Evolutionary conservation across 2,113 vertebrate species (phyloP), one percentile per base, ranked within the genome.

Genomic region (Lichenostomus cassidix): DNA sequence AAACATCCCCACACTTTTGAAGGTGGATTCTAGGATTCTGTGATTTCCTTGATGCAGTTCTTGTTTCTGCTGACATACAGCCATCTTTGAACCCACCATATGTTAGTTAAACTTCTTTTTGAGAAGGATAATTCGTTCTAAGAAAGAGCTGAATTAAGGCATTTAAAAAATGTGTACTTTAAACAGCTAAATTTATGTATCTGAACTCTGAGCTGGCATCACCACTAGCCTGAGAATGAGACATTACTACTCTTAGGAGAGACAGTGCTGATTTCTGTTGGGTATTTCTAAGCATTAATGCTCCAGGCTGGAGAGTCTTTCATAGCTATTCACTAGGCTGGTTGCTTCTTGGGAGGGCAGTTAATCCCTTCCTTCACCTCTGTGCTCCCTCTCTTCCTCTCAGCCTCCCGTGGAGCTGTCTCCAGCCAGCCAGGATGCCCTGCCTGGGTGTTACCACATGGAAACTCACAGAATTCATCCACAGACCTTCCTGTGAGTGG

Each of bases 221-320:
- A 42, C 18, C 21, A 33, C 12, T 10, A 58, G 31, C 35, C 67
- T 83, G 62, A 28, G 7, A 87, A 77, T 86, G 35, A 65, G 84
- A 88, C 71, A 84, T 69, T 95, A 78, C 58, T 49, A 47, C 55
- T 96, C 50, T 92, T 55, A 4, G 31, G 76, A 91, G 56, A 87
- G 52, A 70, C n/a, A 46, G 79, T 53, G 73, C 83, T 87, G 87
- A 78, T 94, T 85, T 94, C 62, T 89, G 31, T 67, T 90, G 87
- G 31, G 27, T 71, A 60, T 96, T 96, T 96, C 82, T 64, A 82
- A 85, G 56, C 50, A 71, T 83, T 89, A 80, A 86, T 77, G 69
- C 77, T 93, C 62, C 15, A 86, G 44, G 63, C 12, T 73, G 60
- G 52, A 89, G 70, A 90, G 42, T 19, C 84, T 94, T 95, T 92